Conservation (phyloP, 1,140 invertebrate species). For the Neoseiulus cucumeris region DNA sequence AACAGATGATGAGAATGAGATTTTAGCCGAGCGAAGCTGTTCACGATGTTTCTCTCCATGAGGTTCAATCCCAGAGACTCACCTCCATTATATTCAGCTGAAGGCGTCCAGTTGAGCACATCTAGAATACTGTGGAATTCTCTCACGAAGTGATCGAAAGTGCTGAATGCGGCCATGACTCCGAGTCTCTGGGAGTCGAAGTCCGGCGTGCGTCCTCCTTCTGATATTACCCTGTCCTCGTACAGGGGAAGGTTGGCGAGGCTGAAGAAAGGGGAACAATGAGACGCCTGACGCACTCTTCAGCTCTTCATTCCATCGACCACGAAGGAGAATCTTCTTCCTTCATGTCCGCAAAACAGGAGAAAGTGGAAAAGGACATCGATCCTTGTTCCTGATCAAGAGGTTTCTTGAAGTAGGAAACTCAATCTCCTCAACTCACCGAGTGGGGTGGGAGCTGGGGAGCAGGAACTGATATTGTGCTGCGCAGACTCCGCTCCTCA, state of each 20-base stretch:
- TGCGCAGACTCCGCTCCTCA: conserved; percentile 57
- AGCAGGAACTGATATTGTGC: conserved; percentile 88
- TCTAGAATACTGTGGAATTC: conserved; percentile 60
- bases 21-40: not conserved
- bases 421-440: no score
- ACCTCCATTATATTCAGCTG: conserved; percentile 5
- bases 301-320: no score
- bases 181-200: conserved; percentile 48
- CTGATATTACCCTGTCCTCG: not conserved
- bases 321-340: no score
- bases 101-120: conserved; percentile 26
- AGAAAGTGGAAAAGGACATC: no score
- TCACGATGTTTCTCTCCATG: no score
- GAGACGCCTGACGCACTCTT: not conserved
- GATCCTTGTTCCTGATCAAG: no score
- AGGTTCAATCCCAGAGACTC: no score
- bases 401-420: no score
- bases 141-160: conserved; percentile 54
- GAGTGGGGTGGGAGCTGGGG: conserved; percentile 66
- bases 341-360: no score
- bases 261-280: not conserved
- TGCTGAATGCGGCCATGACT: conserved; percentile 76
- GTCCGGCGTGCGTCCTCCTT: not conserved
- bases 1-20: no score
- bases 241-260: not conserved